Base-by-base conservation (phyloP, 2,797 vertebrate species). In the Pampus argenteus region DNA sequence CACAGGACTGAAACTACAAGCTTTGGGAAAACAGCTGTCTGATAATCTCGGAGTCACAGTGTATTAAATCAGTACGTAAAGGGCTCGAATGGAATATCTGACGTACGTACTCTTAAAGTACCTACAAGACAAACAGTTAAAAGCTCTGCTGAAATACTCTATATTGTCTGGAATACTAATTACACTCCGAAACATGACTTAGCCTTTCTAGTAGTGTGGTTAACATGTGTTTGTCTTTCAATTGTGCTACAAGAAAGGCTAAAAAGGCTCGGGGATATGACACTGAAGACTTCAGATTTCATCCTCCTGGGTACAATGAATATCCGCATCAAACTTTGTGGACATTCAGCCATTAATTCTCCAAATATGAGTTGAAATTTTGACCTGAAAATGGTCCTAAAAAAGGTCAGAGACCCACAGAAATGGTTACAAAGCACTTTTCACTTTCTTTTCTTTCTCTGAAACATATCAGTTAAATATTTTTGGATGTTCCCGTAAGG, bases 1-100 rank as follows among this genome's bases (percentile, higher is more conserved):
- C 17, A 13, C 23, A 40, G 31, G 13, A 38, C 61, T n/a, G 52
- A 66, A 65, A 45, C 18, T 36, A 49, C 57, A 59, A 54, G 66
- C 34, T 71, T 71, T n/a, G 31, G 48, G 51, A 58, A 49, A 66
- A 42, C 47, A 44, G 15, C 18, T 0, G 11, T 52, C 1, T 38
- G 64, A 63, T 45, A 55, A 54, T 66, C 5, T 34, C n/a, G 4
- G 3, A 26, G 45, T 55, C 34, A 29, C 18, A 10, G 52, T 22
- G 55, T 18, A 4, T 52, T 34, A 28, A 38, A 56, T 54, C 15
- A 28, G 11, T 22, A 22, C 15, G 9, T 15, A 9, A 26, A 20
- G 1, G 3, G 23, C 7, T 58, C 9, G 44, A 57, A 60, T 54
- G 54, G 66, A 77, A 57, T 59, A 75, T 45, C n/a, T 71, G 29